phyloP scores from a whole-genome alignment of 2,113 vertebrate species.

The Xiphorhynchus elegans region DNA sequence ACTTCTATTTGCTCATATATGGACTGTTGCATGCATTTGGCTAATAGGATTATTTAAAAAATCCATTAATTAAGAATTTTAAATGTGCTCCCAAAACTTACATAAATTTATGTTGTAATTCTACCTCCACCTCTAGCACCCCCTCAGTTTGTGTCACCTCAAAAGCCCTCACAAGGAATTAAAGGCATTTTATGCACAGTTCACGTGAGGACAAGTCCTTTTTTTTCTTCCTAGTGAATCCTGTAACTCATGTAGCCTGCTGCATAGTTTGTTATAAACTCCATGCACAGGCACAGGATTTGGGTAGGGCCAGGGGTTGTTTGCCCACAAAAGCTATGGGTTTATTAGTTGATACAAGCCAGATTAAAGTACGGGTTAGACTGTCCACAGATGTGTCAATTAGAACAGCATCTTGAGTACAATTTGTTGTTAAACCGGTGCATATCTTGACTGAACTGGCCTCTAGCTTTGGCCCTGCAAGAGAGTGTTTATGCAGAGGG shows the following conservation, averaged over 20 bases:
- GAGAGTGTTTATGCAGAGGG: not conserved
- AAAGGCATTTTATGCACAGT: constrained; percentile 22
- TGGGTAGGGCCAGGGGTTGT: not conserved
- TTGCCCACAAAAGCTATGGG: not conserved
- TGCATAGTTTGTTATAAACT: constrained; percentile 41
- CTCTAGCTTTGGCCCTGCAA: not conserved
- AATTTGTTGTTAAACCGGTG: not conserved
- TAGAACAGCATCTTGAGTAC: not conserved
- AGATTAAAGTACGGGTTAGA: not conserved
- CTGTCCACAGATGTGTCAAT: not conserved
- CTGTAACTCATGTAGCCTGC: constrained; percentile 11
- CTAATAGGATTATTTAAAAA: not conserved
- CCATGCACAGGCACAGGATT: not conserved
- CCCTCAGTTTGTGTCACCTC: not conserved
- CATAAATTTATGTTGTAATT: not conserved
- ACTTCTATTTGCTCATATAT: not conserved
- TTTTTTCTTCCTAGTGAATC: constrained; percentile 7
- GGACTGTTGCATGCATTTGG: not conserved
- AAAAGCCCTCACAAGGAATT: constrained; percentile 9
- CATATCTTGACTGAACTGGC: not conserved
- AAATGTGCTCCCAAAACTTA: not conserved
- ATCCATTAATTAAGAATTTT: not conserved
- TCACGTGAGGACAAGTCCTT: constrained; percentile 46
- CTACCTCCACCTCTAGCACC: not conserved
- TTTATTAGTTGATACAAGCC: constrained; percentile 11